Evolutionary conservation across 2,113 vertebrate genomes (phyloP).

Genomic region (Panthera uncia): DNA sequence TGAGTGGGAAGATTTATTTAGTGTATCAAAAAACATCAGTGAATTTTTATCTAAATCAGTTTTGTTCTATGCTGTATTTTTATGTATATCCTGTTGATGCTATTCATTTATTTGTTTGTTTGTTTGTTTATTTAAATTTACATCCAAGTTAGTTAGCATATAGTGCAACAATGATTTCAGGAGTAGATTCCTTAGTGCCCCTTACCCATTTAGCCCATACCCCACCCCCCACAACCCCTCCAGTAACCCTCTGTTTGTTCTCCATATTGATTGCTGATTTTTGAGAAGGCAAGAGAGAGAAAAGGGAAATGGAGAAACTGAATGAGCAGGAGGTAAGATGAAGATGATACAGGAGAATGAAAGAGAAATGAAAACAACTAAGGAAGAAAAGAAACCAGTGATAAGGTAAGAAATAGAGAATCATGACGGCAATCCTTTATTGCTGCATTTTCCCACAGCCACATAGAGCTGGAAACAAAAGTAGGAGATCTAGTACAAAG

Average conservation of each 20-base stretch:
- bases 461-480: background rate
- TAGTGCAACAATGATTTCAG: too few relatives aligned
- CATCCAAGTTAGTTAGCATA: too few relatives aligned
- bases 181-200: too few relatives aligned
- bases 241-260: too few relatives aligned
- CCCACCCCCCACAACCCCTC: too few relatives aligned
- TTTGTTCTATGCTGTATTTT: background rate
- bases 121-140: too few relatives aligned
- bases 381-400: background rate
- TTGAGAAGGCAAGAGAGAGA: background rate
- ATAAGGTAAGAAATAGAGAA: background rate
- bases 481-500: background rate
- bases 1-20: background rate
- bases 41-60: background rate
- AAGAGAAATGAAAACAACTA: background rate
- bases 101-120: too few relatives aligned
- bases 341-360: background rate
- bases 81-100: background rate
- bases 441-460: background rate
- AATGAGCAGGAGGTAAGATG: background rate
- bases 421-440: background rate
- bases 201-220: too few relatives aligned
- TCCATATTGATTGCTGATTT: background rate
- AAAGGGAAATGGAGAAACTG: background rate
- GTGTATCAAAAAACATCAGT: background rate